Conservation (phyloP, 1,140 invertebrate genomes). For the Diachasma alloeum region DNA sequence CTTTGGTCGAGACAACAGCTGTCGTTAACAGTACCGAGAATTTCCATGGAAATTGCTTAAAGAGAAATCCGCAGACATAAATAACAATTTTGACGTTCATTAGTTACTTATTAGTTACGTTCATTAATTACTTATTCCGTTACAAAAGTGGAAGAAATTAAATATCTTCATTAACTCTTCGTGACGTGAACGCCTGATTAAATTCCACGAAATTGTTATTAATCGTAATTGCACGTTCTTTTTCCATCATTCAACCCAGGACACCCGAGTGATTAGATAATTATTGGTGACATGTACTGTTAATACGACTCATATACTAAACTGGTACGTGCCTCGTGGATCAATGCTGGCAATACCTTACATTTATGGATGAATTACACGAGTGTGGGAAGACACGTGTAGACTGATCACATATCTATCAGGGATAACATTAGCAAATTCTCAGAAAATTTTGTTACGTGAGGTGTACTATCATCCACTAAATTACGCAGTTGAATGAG, state of each 20-base stretch:
- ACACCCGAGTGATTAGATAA: not conserved
- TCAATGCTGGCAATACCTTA: not conserved
- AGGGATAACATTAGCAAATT: not conserved
- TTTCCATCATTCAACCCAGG: not conserved
- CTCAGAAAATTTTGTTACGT: not conserved
- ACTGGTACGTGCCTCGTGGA: not conserved
- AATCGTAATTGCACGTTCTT: not conserved
- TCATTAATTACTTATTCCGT: no score
- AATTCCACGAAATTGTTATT: not conserved
- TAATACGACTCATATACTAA: not conserved
- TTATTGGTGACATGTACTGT: not conserved
- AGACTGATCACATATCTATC: not conserved
- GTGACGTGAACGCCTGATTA: not conserved
- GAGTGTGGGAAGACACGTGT: not conserved
- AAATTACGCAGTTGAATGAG: no score
- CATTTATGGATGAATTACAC: not conserved
- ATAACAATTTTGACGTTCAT: not conserved
- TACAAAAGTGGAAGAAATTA: no score
- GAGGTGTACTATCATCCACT: no score
- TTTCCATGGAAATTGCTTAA: conserved; percentile 37
- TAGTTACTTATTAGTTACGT: no score
- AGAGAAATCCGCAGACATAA: conserved; percentile 12
- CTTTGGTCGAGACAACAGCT: conserved; percentile 15
- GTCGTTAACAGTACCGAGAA: conserved; percentile 31
- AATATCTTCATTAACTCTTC: not conserved